These are phyloP conservation scores for Microcebus ravelobensis DNA, from an alignment of 2,113 vertebrate genomes.

Conservation along the genomic window DNA sequence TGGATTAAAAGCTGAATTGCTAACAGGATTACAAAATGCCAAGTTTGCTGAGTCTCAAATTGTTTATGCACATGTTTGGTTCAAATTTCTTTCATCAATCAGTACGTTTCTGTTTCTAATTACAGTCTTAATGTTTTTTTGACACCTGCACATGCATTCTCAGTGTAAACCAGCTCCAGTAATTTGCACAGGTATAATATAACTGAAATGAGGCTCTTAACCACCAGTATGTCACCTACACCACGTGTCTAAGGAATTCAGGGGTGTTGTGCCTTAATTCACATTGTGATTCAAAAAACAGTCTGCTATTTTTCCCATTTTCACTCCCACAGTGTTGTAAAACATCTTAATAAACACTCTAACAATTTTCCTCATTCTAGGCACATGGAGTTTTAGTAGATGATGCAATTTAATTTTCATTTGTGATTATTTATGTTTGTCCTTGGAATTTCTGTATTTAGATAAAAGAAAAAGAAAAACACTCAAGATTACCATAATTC, in stretches of 20 bases:
- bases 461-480: constrained; percentile 22
- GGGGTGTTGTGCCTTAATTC: not conserved
- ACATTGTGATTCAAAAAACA: constrained; percentile 44
- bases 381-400: constrained; percentile 25
- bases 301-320: constrained; percentile 54
- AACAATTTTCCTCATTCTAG: constrained; percentile 47
- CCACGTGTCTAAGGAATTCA: constrained; percentile 45
- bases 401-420: constrained; percentile 48
- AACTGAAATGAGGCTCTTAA: constrained; percentile 42
- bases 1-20: constrained; percentile 74
- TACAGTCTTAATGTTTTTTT: constrained; percentile 65
- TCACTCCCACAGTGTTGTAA: constrained; percentile 41
- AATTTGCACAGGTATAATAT: constrained; percentile 61
- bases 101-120: constrained; percentile 74
- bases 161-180: constrained; percentile 52
- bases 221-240: not conserved
- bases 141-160: constrained; percentile 71
- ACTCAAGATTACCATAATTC: not conserved
- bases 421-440: constrained; percentile 19
- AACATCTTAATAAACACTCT: constrained; percentile 62
- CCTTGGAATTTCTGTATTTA: constrained; percentile 32
- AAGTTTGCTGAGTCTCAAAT: constrained; percentile 66
- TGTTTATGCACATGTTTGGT: constrained; percentile 66
- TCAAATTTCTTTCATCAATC: constrained; percentile 70
- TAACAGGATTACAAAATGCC: constrained; percentile 75